Base-by-base conservation (phyloP, 2,888 invertebrate genomes). In the Drosophila aldrichi region DNA sequence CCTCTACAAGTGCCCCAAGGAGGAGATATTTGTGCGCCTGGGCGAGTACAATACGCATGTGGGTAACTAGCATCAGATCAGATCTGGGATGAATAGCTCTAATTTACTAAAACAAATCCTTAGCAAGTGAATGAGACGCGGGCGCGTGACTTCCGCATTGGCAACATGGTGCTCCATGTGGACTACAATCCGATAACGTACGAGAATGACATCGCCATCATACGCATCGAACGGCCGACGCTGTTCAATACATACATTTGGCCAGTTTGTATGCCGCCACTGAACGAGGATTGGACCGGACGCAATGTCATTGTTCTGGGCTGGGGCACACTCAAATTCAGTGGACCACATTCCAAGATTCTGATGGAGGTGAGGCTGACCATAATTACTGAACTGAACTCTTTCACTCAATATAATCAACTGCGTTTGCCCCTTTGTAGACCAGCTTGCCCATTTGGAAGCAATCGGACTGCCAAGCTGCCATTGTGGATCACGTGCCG, bases 201-300 rank as follows among this genome's bases (percentile, higher is more conserved):
- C 90, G 95, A 95, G 73, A 95, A 97, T 88, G 97, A 97, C 86
- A 96, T 97, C 57, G 96, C 96, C 0, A 94, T 97, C 41, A 79
- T 97, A 48, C 95, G 95, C 82, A 93, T 97, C 57, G 94, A 95
- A 71, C 93, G 95, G 10, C 94, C 95, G 0, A 95, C 96, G 0
- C 92, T 94, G 7, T 97, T 97, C 91, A 96, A 96, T 83, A 95
- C 95, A 0, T 97, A 96, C 87, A 96, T 97, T 58, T 96, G 97
- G 96, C 97, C 97, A 0, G 95, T 97, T 60, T 97, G 97, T 90
- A 94, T 97, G 73, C 97, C 97, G 0, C 96, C 96, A 0, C 83
- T 94, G 0, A 94, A 94, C 2, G 90, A 95, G 46, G 92, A 94
- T 6, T 95, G 95, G 82, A 95, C 94, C 22, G 94, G 95, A 70